These are phyloP conservation scores for Chaetoderma sp. DNA, from an alignment of 2,888 invertebrate species.

Conservation along the genomic window DNA sequence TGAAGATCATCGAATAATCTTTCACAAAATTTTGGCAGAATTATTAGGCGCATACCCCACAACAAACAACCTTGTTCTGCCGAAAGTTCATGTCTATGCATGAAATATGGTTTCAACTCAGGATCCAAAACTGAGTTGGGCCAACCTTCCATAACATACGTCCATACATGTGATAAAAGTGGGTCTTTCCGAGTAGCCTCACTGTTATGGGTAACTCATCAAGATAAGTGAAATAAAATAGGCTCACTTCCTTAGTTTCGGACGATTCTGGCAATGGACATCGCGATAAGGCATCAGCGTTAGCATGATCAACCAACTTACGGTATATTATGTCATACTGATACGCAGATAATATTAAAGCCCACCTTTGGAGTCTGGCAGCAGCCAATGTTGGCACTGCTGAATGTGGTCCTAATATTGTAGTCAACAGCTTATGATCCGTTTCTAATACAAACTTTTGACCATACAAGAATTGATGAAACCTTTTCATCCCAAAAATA, in stretches of 20 bases:
- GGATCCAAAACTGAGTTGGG: too few relatives aligned
- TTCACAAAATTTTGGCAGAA: too few relatives aligned
- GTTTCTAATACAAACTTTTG: constrained; percentile 29
- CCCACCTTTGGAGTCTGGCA: constrained; percentile 60
- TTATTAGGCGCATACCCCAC: too few relatives aligned
- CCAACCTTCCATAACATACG: too few relatives aligned
- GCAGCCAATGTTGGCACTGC: constrained; percentile 54
- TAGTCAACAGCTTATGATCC: constrained; percentile 31
- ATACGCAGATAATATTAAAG: constrained; percentile 33
- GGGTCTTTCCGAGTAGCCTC: background rate
- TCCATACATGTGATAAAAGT: too few relatives aligned
- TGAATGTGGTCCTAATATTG: constrained; percentile 31
- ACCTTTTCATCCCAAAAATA: constrained; percentile 27
- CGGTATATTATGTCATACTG: constrained; percentile 29
- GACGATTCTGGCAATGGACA: constrained; percentile 19
- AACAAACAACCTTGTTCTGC: too few relatives aligned
- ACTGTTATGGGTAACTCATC: background rate
- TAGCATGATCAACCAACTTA: constrained; percentile 35
- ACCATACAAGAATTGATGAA: constrained; percentile 36
- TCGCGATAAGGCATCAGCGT: constrained; percentile 56
- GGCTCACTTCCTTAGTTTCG: too few relatives aligned
- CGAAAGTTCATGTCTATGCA: too few relatives aligned
- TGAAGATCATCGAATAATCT: too few relatives aligned
- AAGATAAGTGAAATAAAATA: background rate
- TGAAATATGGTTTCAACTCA: too few relatives aligned